phyloP scores from a whole-genome alignment of 92 coral and sea anemone species.

The Epizoanthus illoricatus region DNA sequence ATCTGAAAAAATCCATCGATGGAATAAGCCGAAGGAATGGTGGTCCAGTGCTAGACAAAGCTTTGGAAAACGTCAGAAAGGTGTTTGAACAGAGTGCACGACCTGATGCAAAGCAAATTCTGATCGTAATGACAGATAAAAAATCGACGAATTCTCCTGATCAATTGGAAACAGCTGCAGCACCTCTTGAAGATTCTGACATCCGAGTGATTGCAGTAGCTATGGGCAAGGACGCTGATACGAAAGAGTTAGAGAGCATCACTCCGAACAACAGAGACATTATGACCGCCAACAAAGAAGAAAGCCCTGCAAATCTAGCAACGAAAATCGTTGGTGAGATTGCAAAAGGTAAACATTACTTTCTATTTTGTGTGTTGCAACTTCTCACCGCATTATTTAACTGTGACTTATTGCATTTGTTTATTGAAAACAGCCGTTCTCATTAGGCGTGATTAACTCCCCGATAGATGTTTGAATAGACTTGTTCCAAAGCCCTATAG shows the following conservation, averaged over 20 bases:
- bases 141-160: constrained; percentile 21
- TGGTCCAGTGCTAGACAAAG: constrained; percentile 27
- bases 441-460: no score
- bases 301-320: constrained; percentile 28
- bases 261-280: constrained; percentile 19
- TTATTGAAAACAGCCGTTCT: no score
- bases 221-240: constrained; percentile 1
- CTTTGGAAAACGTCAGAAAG: constrained; percentile 11
- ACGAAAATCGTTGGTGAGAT: constrained; percentile 27
- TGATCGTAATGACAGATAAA: constrained; percentile 32
- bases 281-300: constrained; percentile 14
- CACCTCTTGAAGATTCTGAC: constrained; percentile 12
- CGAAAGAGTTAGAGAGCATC: constrained; percentile 16
- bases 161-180: constrained; percentile 11
- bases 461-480: no score
- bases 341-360: constrained; percentile 15
- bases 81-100: constrained; percentile 30
- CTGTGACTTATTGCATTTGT: no score
- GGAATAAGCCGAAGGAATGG: background rate
- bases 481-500: no score
- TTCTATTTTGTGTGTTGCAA: no score
- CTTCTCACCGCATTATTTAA: no score
- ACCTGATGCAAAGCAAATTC: constrained; percentile 42
- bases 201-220: constrained; percentile 37
- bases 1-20: no score